These are phyloP conservation scores for Minunthozetes semirufus DNA, from an alignment of 2,888 invertebrate genomes.

Conservation along the genomic window DNA sequence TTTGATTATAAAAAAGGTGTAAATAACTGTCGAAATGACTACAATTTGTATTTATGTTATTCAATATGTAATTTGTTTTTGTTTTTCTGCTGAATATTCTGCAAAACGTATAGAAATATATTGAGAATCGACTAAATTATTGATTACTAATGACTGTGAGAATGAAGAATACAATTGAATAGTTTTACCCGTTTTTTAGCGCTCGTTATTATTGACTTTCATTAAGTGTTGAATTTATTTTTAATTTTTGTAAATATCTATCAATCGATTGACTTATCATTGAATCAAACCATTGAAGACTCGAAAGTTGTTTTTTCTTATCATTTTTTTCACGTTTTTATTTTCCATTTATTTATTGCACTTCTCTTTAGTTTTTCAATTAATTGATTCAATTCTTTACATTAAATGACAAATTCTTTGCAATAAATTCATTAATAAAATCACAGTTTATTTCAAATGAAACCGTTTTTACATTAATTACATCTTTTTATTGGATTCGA, in stretches of 20 bases:
- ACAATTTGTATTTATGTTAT: too few species aligned
- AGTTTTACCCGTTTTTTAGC: not conserved
- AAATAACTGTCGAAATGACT: too few species aligned
- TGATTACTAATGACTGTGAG: too few species aligned
- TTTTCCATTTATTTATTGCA: constrained; percentile 7
- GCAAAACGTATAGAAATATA: too few species aligned
- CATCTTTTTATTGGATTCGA: too few species aligned
- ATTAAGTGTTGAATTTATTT: constrained; percentile 1
- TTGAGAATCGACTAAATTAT: too few species aligned
- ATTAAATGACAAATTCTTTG: not conserved
- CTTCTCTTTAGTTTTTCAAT: not conserved
- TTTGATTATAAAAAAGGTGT: too few species aligned
- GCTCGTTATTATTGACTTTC: not conserved
- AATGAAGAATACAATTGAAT: not conserved
- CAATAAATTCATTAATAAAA: constrained; percentile 11
- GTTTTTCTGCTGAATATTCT: too few species aligned
- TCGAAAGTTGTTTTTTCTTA: not conserved
- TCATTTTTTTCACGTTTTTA: not conserved
- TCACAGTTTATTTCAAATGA: not conserved
- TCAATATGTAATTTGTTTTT: too few species aligned
- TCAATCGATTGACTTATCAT: not conserved
- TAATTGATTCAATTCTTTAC: not conserved
- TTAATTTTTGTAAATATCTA: not conserved
- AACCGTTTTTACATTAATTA: not conserved
- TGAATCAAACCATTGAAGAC: not conserved